Evolutionary conservation across 2,113 vertebrate genomes (phyloP).

Genomic region (Hucho hucho): DNA sequence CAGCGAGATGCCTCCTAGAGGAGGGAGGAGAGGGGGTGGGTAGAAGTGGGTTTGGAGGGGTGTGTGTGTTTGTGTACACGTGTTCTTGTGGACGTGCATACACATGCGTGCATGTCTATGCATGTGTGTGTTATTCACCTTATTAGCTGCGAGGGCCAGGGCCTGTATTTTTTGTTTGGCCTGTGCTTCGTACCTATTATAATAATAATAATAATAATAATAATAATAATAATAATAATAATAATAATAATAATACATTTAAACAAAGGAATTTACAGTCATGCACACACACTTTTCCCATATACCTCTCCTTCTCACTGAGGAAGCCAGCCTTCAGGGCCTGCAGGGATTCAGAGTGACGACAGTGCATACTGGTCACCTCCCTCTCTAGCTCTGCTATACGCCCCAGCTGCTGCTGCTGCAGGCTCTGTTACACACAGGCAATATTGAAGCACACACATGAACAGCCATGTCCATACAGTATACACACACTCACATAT

Average conservation of each 20-base stretch:
- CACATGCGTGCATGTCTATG: too few relatives aligned
- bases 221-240: too few relatives aligned
- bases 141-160: constrained; percentile 37
- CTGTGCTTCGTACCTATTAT: constrained; percentile 41
- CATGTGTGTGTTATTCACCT: constrained; percentile 24
- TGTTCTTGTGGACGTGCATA: too few relatives aligned
- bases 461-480: too few relatives aligned
- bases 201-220: too few relatives aligned
- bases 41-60: not conserved
- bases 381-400: constrained; percentile 59
- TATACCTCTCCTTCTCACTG: constrained; percentile 34
- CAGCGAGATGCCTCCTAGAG: constrained; percentile 42
- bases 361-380: constrained; percentile 27
- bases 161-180: constrained; percentile 25
- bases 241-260: too few relatives aligned
- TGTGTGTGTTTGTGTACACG: not conserved
- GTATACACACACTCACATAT: too few relatives aligned
- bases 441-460: not conserved
- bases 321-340: constrained; percentile 43
- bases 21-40: not conserved
- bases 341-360: constrained; percentile 31
- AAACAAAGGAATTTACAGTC: too few relatives aligned
- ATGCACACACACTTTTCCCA: too few relatives aligned
- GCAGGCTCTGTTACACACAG: constrained; percentile 39
- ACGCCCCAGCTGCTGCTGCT: constrained; percentile 55